phyloP scores from a whole-genome alignment of 2,888 invertebrate species.

The Eupithecia exiguata region DNA sequence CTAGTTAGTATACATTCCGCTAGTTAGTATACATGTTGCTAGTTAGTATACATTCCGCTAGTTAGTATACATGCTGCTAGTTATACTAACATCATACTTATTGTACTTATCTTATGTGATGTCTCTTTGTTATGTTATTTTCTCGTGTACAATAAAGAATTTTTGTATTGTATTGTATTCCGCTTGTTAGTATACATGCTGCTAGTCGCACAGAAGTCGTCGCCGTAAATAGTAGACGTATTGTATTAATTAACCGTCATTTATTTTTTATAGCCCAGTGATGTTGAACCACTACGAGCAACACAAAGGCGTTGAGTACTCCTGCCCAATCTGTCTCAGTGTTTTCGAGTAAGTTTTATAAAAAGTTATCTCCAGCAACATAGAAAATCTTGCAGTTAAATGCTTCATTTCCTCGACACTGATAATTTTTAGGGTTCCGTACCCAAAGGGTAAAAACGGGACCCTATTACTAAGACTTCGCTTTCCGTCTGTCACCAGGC shows the following conservation, averaged over 20 bases:
- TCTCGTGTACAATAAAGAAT: no score
- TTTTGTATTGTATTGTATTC: no score
- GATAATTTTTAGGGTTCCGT: no score
- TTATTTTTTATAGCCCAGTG: constrained; percentile 23
- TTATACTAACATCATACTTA: no score
- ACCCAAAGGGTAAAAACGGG: no score
- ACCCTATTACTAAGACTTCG: no score
- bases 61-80: neutral
- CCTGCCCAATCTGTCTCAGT: constrained; percentile 28
- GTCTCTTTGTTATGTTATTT: no score
- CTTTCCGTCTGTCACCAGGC: no score
- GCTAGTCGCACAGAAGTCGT: no score
- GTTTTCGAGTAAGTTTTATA: constrained; percentile 23
- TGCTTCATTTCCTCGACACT: neutral
- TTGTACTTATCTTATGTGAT: no score
- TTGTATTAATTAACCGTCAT: neutral
- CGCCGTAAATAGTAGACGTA: neutral
- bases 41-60: neutral
- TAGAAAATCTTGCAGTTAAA: neutral
- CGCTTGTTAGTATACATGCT: no score
- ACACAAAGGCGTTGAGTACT: constrained; percentile 29
- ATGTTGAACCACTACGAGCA: constrained; percentile 35
- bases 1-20: neutral
- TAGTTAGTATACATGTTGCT: neutral
- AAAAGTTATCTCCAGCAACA: neutral